phyloP scores from a whole-genome alignment of 2,113 vertebrate genomes.

The Cynoglossus semilaevis region DNA sequence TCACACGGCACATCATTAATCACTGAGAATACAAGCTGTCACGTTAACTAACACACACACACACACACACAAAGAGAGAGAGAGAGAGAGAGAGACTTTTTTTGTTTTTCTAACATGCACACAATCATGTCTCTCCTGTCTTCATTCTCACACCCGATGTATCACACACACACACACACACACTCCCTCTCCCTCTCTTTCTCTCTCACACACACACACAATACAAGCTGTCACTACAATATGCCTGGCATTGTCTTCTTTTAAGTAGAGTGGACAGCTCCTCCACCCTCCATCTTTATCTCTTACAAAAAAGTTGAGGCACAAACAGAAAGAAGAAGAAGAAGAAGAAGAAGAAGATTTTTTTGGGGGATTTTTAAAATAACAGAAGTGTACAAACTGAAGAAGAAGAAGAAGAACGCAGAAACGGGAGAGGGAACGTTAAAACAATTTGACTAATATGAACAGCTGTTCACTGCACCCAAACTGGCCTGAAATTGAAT shows the following conservation, averaged over 20 bases:
- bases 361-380: slow-evolving; percentile 43
- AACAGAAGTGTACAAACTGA: not conserved
- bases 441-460: slow-evolving; percentile 64
- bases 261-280: slow-evolving; percentile 83
- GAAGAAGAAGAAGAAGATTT: not conserved
- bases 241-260: slow-evolving; percentile 91
- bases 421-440: slow-evolving; percentile 40
- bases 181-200: slow-evolving; percentile 28
- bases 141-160: slow-evolving; percentile 25
- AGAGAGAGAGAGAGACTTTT: slow-evolving; percentile 29
- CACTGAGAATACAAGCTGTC: slow-evolving; percentile 91
- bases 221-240: slow-evolving; percentile 91
- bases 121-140: slow-evolving; percentile 27
- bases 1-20: slow-evolving; percentile 99
- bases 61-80: slow-evolving; percentile 22
- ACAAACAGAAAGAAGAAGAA: slow-evolving; percentile 40
- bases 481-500: slow-evolving; percentile 65
- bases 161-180: slow-evolving; percentile 27
- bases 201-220: slow-evolving; percentile 52
- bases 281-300: slow-evolving; percentile 74
- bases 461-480: slow-evolving; percentile 68
- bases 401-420: slow-evolving; percentile 2
- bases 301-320: slow-evolving; percentile 63
- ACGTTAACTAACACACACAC: slow-evolving; percentile 55
- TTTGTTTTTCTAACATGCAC: slow-evolving; percentile 56